Evolutionary conservation across 1,140 invertebrate genomes (phyloP), one percentile per base, ranked within the genome.

Genomic region (Charaxes varanes): DNA sequence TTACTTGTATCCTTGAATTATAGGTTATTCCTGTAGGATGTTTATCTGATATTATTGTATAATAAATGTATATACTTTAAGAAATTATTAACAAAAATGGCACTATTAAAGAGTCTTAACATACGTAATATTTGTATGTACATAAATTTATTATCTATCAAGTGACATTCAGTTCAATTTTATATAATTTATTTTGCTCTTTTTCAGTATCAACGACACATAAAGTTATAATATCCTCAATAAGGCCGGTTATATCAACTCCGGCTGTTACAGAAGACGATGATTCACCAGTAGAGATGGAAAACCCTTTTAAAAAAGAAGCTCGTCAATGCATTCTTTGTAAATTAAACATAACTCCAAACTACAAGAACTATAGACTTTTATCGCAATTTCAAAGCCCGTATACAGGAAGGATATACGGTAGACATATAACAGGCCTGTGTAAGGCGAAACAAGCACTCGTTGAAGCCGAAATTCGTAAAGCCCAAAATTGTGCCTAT

Each of bases 361-460:
- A 97, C 84, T 99, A 97, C 63, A 99, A 98, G 78, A 99, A 99
- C 84, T 88, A 92, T 0, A 89, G 92, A 36, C 73, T 99, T 3
- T 72, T 99, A 1, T 97, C 95, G 7, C 97, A 99, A 70, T 99
- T 99, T 82, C 92, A 98, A 65, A 98, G 96, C 24, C 90, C 93
- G 0, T 95, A 93, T 59, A 98, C 97, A 6, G 97, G 97, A 5
- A 87, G 89, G 53, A 89, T 97, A 38, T 99, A 98, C 81, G 93
- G 93, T 0, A 87, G 91, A 50, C 93, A 98, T 59, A 94, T 99
- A 35, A 99, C 97, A 16, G 94, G 94, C 3, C 80, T 96, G 2
- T 97, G 95, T 67, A 88, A 89, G 67, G 53, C 70, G 3, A 92
- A 95, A 61, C 94, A 97, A 53, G 74, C 86, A 26, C 65, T 79